Percentiles rank a stretch among this genome's conserved stretches.
phyloP scores from a whole-genome alignment of 2,888 invertebrate species.

The Dryobotodes eremita region DNA sequence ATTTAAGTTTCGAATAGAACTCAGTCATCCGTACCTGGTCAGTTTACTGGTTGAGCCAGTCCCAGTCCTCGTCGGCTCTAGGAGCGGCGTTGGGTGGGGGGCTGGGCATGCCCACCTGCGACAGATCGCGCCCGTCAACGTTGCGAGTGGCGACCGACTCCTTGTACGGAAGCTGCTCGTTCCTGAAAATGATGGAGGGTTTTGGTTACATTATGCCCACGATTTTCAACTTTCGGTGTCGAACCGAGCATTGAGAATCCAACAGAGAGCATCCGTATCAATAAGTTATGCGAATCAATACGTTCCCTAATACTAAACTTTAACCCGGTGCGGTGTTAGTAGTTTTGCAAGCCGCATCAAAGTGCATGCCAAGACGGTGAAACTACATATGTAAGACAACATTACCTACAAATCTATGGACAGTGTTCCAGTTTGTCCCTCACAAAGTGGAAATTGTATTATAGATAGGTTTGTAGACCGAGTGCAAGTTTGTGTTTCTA shows the following conservation, averaged over 20 bases:
- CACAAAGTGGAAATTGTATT: background rate
- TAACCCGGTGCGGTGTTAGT: background rate
- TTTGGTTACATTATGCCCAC: background rate
- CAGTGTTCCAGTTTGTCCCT: background rate
- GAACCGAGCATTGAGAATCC: background rate
- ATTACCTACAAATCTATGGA: background rate
- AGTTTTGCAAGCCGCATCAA: background rate
- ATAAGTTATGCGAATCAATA: background rate
- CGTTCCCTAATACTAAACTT: background rate
- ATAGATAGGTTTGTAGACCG: background rate
- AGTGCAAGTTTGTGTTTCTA: background rate
- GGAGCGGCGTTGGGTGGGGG: conserved; percentile 79
- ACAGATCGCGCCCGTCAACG: conserved; percentile 83
- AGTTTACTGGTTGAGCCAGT: conserved; percentile 86
- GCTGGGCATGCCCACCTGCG: conserved; percentile 83
- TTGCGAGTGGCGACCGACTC: conserved; percentile 84
- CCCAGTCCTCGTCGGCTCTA: conserved; percentile 73
- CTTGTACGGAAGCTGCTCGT: conserved; percentile 83
- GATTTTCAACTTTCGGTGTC: background rate
- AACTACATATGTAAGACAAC: background rate
- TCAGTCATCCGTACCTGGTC: conserved; percentile 21
- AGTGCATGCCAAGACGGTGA: background rate
- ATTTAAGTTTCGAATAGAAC: background rate
- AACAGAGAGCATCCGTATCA: background rate
- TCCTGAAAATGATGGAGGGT: conserved; percentile 72